These are phyloP conservation scores for Heteropelma amictum DNA, from an alignment of 2,888 invertebrate species.

Conservation along the genomic window DNA sequence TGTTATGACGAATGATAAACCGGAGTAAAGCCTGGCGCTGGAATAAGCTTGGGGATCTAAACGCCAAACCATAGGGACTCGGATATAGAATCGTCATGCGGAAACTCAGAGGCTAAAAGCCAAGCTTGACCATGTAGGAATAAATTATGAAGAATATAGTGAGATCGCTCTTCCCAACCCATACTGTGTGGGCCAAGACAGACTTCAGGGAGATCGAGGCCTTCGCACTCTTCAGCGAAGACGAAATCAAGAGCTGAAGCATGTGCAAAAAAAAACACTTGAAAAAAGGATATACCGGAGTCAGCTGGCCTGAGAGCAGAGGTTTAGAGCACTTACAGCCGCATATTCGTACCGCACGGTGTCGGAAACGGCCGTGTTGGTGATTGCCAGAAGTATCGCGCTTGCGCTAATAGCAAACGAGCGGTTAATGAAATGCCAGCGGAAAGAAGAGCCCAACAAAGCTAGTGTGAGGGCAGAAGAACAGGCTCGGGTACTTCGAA, in stretches of 20 bases:
- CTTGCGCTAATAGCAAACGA: constrained; percentile 59
- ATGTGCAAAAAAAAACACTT: constrained; percentile 20
- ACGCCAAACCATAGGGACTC: constrained; percentile 11
- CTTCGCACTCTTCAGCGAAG: background rate
- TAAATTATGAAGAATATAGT: constrained; percentile 33
- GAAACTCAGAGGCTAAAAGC: background rate
- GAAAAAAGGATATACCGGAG: constrained; percentile 47
- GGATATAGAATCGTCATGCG: constrained; percentile 18
- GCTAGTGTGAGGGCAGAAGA: too few species aligned
- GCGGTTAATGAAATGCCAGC: too few species aligned
- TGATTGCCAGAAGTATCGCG: constrained; percentile 56
- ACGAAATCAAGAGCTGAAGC: constrained; percentile 7
- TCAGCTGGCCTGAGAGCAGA: constrained; percentile 50
- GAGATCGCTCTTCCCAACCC: constrained; percentile 38
- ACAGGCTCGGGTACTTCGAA: too few species aligned
- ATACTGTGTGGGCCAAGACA: constrained; percentile 5
- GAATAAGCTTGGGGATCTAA: background rate
- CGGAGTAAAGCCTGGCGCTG: background rate
- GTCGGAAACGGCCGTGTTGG: constrained; percentile 56
- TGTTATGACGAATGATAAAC: too few species aligned
- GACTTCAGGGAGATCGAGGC: too few species aligned
- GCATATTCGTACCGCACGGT: constrained; percentile 58
- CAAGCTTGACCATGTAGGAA: background rate
- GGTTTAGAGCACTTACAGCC: constrained; percentile 49
- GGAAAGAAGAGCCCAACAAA: too few species aligned